phyloP scores from a whole-genome alignment of 1,140 invertebrate species.

The Meloidogyne hapla region DNA sequence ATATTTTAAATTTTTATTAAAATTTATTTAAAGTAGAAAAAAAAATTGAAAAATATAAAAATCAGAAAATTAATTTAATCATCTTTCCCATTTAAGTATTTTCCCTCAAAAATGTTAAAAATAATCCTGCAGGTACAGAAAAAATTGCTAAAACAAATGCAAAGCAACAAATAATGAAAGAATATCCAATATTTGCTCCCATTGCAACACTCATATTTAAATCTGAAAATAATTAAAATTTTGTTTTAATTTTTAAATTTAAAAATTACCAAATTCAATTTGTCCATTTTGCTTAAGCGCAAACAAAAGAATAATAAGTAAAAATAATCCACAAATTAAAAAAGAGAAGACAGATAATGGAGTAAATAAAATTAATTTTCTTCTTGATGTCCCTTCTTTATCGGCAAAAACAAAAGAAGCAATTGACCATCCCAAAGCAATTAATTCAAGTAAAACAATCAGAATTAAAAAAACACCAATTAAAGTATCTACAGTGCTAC shows the following conservation, averaged over 20 bases:
- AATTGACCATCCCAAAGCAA: not conserved
- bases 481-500: not conserved
- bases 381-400: not conserved
- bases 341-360: not conserved
- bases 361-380: not conserved
- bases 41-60: not conserved
- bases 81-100: not conserved
- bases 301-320: not conserved
- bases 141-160: not conserved
- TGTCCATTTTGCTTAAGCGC: not conserved
- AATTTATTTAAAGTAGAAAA: not conserved
- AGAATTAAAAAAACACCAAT: not conserved
- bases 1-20: not conserved
- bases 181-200: conserved; percentile 1
- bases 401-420: not conserved
- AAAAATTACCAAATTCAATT: not conserved
- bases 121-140: not conserved
- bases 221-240: not conserved
- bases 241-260: too few relatives aligned
- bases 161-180: conserved; percentile 2
- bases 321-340: not conserved
- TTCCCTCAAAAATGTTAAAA: not conserved
- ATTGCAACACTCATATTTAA: conserved; percentile 2
- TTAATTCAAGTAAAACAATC: not conserved
- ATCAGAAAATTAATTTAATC: too few relatives aligned